Evolutionary conservation across 2,113 vertebrate species (phyloP).

Genomic region (Phalacrocorax pelagicus): DNA sequence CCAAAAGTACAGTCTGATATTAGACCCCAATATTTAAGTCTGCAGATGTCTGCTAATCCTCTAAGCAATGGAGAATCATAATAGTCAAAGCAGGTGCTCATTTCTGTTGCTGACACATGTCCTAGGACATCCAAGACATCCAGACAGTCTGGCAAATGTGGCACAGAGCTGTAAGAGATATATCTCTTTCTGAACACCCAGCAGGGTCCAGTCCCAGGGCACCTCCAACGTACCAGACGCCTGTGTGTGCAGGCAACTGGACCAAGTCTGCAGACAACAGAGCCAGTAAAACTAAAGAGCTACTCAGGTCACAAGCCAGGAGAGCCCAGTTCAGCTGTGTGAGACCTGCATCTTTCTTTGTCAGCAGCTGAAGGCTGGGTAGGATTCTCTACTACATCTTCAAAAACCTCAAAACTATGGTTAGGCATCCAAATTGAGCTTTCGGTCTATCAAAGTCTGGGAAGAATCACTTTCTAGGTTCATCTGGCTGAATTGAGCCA

Average conservation of each 20-base stretch:
- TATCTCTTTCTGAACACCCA: neutral
- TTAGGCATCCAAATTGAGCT: neutral
- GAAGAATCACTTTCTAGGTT: neutral
- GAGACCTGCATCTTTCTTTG: rapidly evolving
- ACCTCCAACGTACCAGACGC: neutral
- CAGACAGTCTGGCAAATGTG: neutral
- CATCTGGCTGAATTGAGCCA: neutral
- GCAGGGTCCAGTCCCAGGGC: neutral
- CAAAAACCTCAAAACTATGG: neutral
- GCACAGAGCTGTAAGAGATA: neutral
- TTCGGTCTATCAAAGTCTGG: neutral
- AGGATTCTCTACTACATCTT: neutral
- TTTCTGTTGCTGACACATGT: neutral
- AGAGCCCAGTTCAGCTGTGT: neutral
- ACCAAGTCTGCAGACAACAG: neutral
- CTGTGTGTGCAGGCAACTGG: neutral
- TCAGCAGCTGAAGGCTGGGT: neutral
- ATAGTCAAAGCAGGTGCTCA: neutral
- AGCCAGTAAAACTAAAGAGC: neutral
- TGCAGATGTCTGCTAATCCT: neutral
- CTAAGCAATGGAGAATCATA: neutral
- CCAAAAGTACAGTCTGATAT: neutral
- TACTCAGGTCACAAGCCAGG: neutral
- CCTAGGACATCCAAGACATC: neutral
- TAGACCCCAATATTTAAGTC: neutral